phyloP scores from a whole-genome alignment of 2,113 vertebrate species.

The Uria lomvia region DNA sequence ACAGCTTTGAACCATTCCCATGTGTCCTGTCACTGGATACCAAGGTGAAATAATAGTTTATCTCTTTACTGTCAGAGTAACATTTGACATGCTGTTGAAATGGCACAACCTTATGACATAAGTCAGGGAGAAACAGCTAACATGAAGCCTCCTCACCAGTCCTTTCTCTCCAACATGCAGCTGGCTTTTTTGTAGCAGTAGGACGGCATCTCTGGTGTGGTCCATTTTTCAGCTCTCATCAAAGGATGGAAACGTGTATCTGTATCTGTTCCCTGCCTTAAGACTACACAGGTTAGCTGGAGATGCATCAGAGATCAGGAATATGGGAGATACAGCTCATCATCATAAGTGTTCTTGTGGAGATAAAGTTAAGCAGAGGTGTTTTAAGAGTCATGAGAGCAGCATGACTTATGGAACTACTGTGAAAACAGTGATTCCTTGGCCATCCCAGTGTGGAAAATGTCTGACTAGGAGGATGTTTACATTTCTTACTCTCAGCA shows the following conservation, averaged over 20 bases:
- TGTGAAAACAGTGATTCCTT: background rate
- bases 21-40: accelerated
- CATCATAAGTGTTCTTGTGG: background rate
- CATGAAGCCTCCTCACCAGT: background rate
- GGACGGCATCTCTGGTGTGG: background rate
- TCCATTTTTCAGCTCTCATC: background rate
- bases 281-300: background rate
- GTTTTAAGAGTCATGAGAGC: background rate
- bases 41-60: background rate
- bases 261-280: background rate
- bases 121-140: background rate
- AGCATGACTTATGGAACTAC: background rate
- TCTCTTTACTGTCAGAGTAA: background rate
- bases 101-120: background rate
- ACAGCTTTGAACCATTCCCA: background rate
- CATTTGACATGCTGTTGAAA: background rate
- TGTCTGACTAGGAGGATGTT: background rate
- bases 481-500: background rate
- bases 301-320: background rate
- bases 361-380: background rate
- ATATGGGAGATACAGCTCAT: background rate
- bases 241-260: background rate
- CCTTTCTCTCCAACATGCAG: background rate
- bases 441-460: background rate
- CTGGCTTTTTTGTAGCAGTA: background rate